Base-by-base conservation (phyloP, 1,140 invertebrate genomes). In the Scaptomyza graminum region DNA sequence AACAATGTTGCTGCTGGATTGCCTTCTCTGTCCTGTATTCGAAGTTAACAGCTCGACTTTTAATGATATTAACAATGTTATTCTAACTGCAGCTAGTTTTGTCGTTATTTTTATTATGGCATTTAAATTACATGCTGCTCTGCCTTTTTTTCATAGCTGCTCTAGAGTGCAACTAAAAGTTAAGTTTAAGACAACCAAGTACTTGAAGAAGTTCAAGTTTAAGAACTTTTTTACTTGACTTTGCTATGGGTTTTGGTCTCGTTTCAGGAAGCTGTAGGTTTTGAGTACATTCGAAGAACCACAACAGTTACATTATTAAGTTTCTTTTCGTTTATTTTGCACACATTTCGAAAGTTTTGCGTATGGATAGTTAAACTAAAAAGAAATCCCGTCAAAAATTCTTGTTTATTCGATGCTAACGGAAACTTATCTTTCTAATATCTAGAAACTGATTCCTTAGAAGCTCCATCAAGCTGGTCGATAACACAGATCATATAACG, bases 51-150 rank as follows among this genome's bases (percentile, higher is more conserved):
- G 49, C 11, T 9, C 7, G 22, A 51, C 60, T 52, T 52, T 54
- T 63, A 52, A 63, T 34, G 31, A 34, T 34, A 34, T 34, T 34
- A 34, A 34, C 31, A 34, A 34, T 44, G 60, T 52, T 63, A 13
- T 49, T 41, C 13, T 41, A n/a, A 63, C 6, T 16, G 12, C 5
- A 4, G 12, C 5, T 12, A 25, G 34, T 6, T 62, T 37, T 34
- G 31, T 9, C 8, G 0, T 9, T 34, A 3, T n/a, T 67, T 60
- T 60, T 47, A 16, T 51, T 9, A 39, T 16, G 16, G 18, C 39
- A 22, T 22, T 22, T 13, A 68, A 68, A 68, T 68, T 68, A 68
- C 61, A 49, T 52, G 49, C 28, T 41, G 16, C n/a, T 39, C 31
- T 51, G 57, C 31, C 47, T 62, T 37, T 62, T 37, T 55, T 55